Evolutionary conservation across 2,797 vertebrate genomes (phyloP).

Genomic region (Pteropus rufus): DNA sequence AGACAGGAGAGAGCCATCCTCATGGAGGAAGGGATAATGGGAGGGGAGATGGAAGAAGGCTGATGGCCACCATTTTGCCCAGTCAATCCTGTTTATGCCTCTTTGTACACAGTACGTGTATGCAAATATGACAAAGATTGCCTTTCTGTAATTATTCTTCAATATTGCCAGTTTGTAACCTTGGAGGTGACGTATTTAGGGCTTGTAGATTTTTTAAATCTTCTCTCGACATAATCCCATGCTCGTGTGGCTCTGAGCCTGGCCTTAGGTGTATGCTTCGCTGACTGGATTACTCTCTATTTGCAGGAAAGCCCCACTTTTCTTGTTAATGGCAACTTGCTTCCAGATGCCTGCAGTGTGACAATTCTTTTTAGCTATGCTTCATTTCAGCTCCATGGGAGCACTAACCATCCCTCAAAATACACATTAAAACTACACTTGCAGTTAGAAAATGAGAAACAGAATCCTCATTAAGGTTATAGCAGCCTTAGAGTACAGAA

Average conservation of each 20-base stretch:
- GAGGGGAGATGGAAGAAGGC: not conserved
- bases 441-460: not conserved
- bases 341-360: not conserved
- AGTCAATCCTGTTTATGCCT: not conserved
- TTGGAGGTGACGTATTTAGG: not conserved
- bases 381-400: slow-evolving; percentile 52
- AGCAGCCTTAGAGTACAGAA: not conserved
- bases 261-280: not conserved
- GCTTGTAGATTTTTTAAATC: not conserved
- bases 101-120: not conserved
- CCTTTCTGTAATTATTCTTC: not conserved
- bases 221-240: not conserved
- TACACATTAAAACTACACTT: slow-evolving; percentile 15
- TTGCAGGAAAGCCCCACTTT: not conserved
- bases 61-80: not conserved
- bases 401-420: not conserved
- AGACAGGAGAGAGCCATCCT: fast-evolving
- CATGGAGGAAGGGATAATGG: not conserved
- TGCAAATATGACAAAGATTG: not conserved
- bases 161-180: not conserved
- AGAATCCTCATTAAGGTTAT: not conserved
- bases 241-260: not conserved
- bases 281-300: not conserved
- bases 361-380: not conserved
- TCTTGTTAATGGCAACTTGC: not conserved